phyloP scores from a whole-genome alignment of 2,888 invertebrate species.

The Sinodicranocentrus sp. region DNA sequence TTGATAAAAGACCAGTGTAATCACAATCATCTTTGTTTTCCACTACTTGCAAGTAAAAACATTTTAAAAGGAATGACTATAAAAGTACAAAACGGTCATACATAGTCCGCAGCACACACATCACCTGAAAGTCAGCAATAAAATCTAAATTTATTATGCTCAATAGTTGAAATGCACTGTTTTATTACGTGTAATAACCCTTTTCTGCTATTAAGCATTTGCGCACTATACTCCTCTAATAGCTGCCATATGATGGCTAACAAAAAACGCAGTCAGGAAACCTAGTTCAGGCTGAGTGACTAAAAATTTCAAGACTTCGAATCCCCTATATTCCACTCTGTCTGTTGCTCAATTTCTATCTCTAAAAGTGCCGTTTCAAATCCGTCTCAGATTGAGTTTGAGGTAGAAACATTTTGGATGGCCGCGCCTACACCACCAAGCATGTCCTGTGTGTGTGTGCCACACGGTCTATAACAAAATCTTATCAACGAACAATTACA shows the following conservation, averaged over 20 bases:
- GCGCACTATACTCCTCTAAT: too few relatives aligned
- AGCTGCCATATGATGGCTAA: not conserved
- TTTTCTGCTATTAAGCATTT: not conserved
- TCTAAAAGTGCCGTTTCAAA: slow-evolving; percentile 45
- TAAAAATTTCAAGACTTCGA: slow-evolving; percentile 33
- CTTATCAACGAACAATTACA: slow-evolving; percentile 59
- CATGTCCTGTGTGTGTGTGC: too few relatives aligned
- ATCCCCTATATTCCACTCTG: not conserved
- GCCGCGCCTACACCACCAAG: slow-evolving; percentile 43
- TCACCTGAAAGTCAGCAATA: too few relatives aligned
- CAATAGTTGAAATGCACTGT: not conserved
- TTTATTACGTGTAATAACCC: slow-evolving; percentile 23
- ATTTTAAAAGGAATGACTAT: too few relatives aligned
- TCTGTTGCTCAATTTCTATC: slow-evolving; percentile 46
- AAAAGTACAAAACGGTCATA: too few relatives aligned
- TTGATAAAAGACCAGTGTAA: slow-evolving; percentile 36
- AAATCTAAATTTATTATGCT: slow-evolving; percentile 16
- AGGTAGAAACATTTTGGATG: slow-evolving; percentile 40
- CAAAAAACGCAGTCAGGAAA: slow-evolving; percentile 36
- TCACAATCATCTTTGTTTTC: not conserved
- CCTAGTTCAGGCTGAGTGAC: slow-evolving; percentile 59
- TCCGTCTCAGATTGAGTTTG: slow-evolving; percentile 24
- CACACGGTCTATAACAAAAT: not conserved
- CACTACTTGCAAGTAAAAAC: too few relatives aligned
- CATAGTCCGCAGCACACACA: too few relatives aligned